phyloP scores from a whole-genome alignment of 2,888 invertebrate genomes.

The Perithous albicinctus region DNA sequence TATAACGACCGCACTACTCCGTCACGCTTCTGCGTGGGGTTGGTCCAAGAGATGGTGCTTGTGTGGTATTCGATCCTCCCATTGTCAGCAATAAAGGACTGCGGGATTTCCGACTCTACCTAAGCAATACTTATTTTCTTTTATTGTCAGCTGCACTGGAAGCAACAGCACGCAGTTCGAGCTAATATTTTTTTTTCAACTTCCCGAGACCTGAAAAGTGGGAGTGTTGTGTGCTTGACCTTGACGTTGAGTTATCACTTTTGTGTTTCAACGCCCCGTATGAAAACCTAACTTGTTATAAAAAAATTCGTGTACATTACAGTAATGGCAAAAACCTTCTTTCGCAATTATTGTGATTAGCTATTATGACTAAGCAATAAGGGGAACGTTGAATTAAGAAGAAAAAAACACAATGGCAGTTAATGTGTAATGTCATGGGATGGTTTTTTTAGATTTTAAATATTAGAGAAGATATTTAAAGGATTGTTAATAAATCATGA shows the following conservation, averaged over 20 bases:
- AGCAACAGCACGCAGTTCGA: constrained; percentile 11
- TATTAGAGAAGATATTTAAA: too few species aligned
- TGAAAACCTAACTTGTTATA: not conserved
- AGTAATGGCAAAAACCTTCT: too few species aligned
- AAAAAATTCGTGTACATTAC: not conserved
- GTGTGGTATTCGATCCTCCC: constrained; percentile 17
- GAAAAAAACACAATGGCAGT: not conserved
- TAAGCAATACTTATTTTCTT: constrained; percentile 3
- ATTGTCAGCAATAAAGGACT: constrained; percentile 43
- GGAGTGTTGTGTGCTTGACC: constrained; percentile 11
- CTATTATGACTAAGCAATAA: not conserved
- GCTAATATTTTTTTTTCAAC: not conserved
- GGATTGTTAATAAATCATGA: not conserved
- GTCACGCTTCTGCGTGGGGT: not conserved
- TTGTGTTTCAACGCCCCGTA: not conserved
- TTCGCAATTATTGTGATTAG: not conserved
- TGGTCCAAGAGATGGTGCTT: constrained; percentile 15
- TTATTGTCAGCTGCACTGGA: not conserved
- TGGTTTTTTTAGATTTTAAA: not conserved
- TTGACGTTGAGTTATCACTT: not conserved
- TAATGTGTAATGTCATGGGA: too few species aligned
- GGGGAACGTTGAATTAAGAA: not conserved
- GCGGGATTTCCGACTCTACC: constrained; percentile 29
- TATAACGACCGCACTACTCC: not conserved
- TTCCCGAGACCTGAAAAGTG: constrained; percentile 2